Evolutionary conservation across 92 coral and sea anemone genomes (phyloP), one percentile per base, ranked within the genome.

Genomic region (Siderastrea siderea): DNA sequence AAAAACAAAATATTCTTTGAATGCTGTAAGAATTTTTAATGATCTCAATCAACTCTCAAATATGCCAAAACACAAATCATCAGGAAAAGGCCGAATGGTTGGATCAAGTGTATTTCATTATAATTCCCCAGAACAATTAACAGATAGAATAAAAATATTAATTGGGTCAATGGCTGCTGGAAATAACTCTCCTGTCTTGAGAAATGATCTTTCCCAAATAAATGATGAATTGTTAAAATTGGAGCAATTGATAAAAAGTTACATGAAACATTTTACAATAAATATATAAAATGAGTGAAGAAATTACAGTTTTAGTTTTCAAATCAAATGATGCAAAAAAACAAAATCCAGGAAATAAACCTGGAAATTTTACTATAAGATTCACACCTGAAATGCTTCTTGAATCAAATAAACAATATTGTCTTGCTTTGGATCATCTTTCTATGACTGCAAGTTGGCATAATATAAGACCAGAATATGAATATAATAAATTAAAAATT

Each of bases 401-500:
- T 26, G 38, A 26, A 26, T 26, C 38, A 26, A 26, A 26, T 26
- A 26, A 26, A 26, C 38, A 26, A 26, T 26, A 26, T 26, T 26
- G 38, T 26, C 38, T 26, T 26, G 38, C 38, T 26, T 26, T 26
- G 38, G 38, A 26, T 26, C 38, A 26, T 26, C 38, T 26, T 26
- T 26, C 38, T 26, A 26, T 26, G 38, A 26, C 38, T 26, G 38
- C 38, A 26, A 26, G 38, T 26, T 26, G 38, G 38, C 38, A 26
- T 26, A 26, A 26, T 26, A 26, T 26, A 26, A 26, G 43, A 6
- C 44, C 10, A 53, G 67, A 78, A 53, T 78, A 78, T 47, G 61
- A 78, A 15, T 6, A 78, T 63, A 53, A 78, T 63, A 78, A 59
- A 16, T 6, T 78, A 58, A 55, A 51, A 19, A 49, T 60, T 59